A percentile compares a stretch with the other conserved stretches of the same genome.
phyloP scores from a whole-genome alignment of 2,797 vertebrate species.

The Brachyrhaphis roseni region DNA sequence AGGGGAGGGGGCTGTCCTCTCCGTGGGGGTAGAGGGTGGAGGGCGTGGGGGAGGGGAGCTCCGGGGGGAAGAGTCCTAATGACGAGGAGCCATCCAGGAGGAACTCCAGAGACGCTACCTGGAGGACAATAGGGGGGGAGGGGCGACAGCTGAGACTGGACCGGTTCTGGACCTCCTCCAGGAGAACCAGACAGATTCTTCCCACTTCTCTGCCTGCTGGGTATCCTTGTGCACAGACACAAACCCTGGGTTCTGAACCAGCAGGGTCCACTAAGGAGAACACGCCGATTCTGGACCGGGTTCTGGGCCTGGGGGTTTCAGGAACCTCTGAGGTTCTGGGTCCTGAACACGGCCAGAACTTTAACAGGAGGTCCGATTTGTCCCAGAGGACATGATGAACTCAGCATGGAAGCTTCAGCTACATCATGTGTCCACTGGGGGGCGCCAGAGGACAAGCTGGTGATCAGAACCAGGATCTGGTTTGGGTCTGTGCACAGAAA shows the following conservation, averaged over 20 bases:
- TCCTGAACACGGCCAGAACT: background rate
- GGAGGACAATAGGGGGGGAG: slow-evolving; percentile 46
- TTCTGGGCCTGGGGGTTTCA: background rate
- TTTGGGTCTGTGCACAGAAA: slow-evolving; percentile 1
- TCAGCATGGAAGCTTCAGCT: background rate
- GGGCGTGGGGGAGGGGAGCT: slow-evolving; percentile 70
- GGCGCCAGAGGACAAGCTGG: background rate
- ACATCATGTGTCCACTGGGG: background rate
- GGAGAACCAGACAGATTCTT: background rate
- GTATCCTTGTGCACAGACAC: background rate
- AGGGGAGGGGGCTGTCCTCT: slow-evolving; percentile 68
- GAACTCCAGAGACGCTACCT: slow-evolving; percentile 83
- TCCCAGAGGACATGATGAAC: no score
- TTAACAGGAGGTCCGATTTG: no score
- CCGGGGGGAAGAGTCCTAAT: slow-evolving; percentile 69
- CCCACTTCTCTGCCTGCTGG: no score
- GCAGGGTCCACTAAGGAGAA: background rate
- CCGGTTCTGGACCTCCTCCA: background rate
- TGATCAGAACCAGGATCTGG: background rate
- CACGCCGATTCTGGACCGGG: background rate
- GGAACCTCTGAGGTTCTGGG: background rate
- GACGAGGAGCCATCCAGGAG: slow-evolving; percentile 78
- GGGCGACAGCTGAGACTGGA: slow-evolving; percentile 13
- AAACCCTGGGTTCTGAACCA: background rate
- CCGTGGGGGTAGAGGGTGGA: slow-evolving; percentile 70